These are phyloP conservation scores for Microctonus hyperodae DNA, from an alignment of 2,888 invertebrate genomes.

Conservation along the genomic window DNA sequence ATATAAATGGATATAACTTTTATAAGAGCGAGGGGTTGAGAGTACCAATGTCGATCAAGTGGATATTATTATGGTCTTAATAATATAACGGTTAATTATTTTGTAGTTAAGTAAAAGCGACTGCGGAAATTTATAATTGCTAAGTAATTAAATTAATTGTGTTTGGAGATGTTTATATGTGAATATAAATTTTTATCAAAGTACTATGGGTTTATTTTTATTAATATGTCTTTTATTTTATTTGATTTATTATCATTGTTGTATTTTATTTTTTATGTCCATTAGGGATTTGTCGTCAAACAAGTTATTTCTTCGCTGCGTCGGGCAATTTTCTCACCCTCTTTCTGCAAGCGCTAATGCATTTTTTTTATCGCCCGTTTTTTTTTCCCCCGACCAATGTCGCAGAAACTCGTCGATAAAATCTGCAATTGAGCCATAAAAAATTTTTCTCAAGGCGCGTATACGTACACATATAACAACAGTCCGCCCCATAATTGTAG, in stretches of 20 bases:
- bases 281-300: conserved; percentile 25
- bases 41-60: conserved; percentile 25
- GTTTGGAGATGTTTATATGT: no score
- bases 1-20: no score
- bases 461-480: conserved; percentile 3
- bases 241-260: neutral
- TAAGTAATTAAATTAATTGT: conserved; percentile 23
- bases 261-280: conserved; percentile 3
- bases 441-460: neutral
- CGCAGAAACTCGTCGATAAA: neutral
- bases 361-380: conserved; percentile 3
- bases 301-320: conserved; percentile 14
- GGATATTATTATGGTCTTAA: conserved; percentile 46
- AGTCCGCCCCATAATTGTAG: neutral
- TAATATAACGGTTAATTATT: conserved; percentile 47
- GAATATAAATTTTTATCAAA: neutral
- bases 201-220: neutral
- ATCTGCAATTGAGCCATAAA: conserved; percentile 4
- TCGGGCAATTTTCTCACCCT: conserved; percentile 7
- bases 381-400: neutral
- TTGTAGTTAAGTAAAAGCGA: conserved; percentile 38
- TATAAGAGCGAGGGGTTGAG: no score
- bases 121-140: conserved; percentile 28
- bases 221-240: neutral
- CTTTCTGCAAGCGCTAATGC: conserved; percentile 7